Conservation (phyloP, 2,113 vertebrate species). For the Toxotes chatareus region DNA sequence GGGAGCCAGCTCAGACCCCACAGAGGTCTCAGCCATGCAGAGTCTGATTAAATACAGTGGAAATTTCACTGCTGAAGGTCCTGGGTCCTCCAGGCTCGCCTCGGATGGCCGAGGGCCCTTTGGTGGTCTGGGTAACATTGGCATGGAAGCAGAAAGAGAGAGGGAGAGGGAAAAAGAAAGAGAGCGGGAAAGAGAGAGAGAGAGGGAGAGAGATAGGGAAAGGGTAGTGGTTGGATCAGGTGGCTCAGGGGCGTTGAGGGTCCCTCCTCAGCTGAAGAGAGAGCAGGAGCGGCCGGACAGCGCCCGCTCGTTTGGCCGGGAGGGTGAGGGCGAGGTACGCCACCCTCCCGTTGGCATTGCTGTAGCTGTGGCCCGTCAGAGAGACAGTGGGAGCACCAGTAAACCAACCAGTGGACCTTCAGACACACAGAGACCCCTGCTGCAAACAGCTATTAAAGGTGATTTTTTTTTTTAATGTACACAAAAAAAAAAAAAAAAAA, state of each 20-base stretch:
- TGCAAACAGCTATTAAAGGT: slow-evolving; percentile 93
- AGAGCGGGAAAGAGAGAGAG: slow-evolving; percentile 38
- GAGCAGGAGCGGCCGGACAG: slow-evolving; percentile 94
- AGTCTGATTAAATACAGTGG: slow-evolving; percentile 98
- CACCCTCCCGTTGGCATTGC: slow-evolving; percentile 97
- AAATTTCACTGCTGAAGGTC: slow-evolving; percentile 90
- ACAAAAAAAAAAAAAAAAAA: too few relatives aligned
- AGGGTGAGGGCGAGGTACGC: slow-evolving; percentile 93
- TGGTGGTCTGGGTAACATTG: slow-evolving; percentile 91
- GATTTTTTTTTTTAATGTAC: too few relatives aligned
- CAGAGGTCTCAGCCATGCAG: slow-evolving; percentile 96
- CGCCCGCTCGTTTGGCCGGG: slow-evolving; percentile 91
- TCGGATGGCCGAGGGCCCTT: slow-evolving; percentile 90
- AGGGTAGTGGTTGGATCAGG: slow-evolving; percentile 8
- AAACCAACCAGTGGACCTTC: slow-evolving; percentile 86
- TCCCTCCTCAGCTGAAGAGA: slow-evolving; percentile 88
- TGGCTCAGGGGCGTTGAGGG: slow-evolving; percentile 49
- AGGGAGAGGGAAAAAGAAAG: slow-evolving; percentile 38
- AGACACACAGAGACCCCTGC: slow-evolving; percentile 87
- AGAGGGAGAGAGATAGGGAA: slow-evolving; percentile 59
- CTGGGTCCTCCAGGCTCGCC: slow-evolving; percentile 81
- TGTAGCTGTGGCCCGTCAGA: slow-evolving; percentile 94
- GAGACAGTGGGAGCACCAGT: slow-evolving; percentile 86
- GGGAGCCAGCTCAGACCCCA: slow-evolving; percentile 59
- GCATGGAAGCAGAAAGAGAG: slow-evolving; percentile 77